Percentiles rank a stretch among this genome's conserved stretches.
These are phyloP conservation scores for Leuciscus waleckii DNA, from an alignment of 2,797 vertebrate species.

Conservation along the genomic window DNA sequence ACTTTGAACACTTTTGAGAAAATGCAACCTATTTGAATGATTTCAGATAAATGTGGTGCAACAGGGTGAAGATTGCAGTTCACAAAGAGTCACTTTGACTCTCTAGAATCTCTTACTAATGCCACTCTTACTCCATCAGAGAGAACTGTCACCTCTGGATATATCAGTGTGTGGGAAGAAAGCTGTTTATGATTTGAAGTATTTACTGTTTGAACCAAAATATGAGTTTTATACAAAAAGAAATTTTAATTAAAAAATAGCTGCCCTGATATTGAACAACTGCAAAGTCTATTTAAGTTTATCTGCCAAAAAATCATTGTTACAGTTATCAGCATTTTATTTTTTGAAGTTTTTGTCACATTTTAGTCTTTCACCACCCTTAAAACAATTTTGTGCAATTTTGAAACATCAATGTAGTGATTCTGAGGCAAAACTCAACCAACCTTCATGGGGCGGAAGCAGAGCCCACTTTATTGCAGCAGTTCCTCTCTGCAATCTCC, in stretches of 20 bases:
- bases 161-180: conserved; percentile 5
- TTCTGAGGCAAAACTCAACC: conserved; percentile 39
- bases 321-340: no score
- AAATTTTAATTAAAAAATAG: not conserved
- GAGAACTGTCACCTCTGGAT: conserved; percentile 20
- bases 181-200: conserved; percentile 9
- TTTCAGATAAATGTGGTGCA: conserved; percentile 11
- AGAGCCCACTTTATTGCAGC: conserved; percentile 90
- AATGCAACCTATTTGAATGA: not conserved
- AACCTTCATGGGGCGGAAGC: conserved; percentile 93
- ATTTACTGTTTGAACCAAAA: conserved; percentile 3
- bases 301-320: not conserved
- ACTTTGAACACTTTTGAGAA: not conserved
- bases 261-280: not conserved
- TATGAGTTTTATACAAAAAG: not conserved
- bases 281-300: not conserved
- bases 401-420: not conserved
- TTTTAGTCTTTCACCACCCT: not conserved
- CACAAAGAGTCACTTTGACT: not conserved
- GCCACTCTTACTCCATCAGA: not conserved
- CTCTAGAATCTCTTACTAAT: not conserved
- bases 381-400: not conserved
- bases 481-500: conserved; percentile 91
- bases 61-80: not conserved
- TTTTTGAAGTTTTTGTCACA: not conserved